These are phyloP conservation scores for Pogonocichla stellata DNA, from an alignment of 2,113 vertebrate genomes.

Conservation along the genomic window DNA sequence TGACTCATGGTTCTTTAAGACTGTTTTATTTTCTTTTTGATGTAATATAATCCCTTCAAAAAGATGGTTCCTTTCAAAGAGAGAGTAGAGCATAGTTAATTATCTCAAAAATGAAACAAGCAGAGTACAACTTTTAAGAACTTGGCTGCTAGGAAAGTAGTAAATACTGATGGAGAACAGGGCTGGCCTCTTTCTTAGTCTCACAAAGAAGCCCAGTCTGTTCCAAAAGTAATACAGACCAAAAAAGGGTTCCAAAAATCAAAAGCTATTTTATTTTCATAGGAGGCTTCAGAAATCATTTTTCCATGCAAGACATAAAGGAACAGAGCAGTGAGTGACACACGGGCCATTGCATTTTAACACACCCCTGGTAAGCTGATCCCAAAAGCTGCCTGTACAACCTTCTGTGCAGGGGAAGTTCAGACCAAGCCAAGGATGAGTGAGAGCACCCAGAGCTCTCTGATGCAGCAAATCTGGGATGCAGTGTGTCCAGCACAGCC, in stretches of 20 bases:
- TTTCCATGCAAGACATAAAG: neutral
- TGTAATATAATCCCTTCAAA: neutral
- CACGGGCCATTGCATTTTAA: accelerated
- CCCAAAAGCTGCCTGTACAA: neutral
- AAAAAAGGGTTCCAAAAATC: neutral
- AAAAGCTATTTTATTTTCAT: neutral
- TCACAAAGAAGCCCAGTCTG: neutral
- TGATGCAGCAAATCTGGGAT: neutral
- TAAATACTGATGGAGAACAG: neutral
- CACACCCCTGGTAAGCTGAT: neutral
- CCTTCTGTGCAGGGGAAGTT: neutral
- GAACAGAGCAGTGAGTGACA: neutral
- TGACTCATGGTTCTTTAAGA: neutral
- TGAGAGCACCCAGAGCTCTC: neutral
- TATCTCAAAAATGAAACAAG: neutral
- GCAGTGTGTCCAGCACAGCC: neutral
- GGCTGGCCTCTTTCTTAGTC: neutral
- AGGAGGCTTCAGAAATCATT: neutral
- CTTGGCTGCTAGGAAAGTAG: neutral
- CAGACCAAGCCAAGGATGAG: neutral
- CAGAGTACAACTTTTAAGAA: neutral
- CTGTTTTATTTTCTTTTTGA: neutral
- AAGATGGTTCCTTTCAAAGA: neutral
- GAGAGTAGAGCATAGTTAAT: neutral
- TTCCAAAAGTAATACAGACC: neutral